Percentiles rank a stretch among this genome's conserved stretches.
phyloP scores from a whole-genome alignment of 2,113 vertebrate species.

The Ivindomyrus marchei region DNA sequence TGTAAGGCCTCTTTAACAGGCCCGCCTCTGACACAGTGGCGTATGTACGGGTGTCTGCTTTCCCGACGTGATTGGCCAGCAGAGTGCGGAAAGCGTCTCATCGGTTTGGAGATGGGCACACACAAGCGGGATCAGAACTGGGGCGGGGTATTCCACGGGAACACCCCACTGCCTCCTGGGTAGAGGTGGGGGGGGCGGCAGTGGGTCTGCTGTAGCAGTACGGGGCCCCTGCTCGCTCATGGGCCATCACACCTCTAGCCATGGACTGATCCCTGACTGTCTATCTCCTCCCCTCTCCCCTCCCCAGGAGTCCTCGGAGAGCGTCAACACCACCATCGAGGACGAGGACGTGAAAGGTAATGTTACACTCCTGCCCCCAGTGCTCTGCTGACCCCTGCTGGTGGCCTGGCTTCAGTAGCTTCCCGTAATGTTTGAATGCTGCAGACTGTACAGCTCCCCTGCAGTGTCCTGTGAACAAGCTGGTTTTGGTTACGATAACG shows the following conservation, averaged over 20 bases:
- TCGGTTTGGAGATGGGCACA: background rate
- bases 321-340: conserved; percentile 92
- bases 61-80: background rate
- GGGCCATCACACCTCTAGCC: background rate
- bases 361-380: background rate
- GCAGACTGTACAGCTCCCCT: background rate
- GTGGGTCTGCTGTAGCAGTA: background rate
- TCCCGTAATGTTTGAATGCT: conserved; percentile 52
- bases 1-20: background rate
- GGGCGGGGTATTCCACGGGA: background rate
- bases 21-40: background rate
- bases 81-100: background rate
- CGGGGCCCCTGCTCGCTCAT: background rate
- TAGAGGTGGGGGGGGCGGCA: background rate
- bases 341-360: conserved; percentile 98
- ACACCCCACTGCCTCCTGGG: background rate
- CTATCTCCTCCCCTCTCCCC: conserved; percentile 34
- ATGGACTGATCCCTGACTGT: background rate
- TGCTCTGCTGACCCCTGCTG: background rate
- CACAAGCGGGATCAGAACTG: background rate
- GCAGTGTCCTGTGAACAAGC: background rate
- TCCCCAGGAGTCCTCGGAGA: conserved; percentile 91
- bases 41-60: background rate
- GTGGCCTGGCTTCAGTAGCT: background rate
- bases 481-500: background rate